Conservation (phyloP, 2,797 vertebrate species). For the Podarcis siculus region DNA sequence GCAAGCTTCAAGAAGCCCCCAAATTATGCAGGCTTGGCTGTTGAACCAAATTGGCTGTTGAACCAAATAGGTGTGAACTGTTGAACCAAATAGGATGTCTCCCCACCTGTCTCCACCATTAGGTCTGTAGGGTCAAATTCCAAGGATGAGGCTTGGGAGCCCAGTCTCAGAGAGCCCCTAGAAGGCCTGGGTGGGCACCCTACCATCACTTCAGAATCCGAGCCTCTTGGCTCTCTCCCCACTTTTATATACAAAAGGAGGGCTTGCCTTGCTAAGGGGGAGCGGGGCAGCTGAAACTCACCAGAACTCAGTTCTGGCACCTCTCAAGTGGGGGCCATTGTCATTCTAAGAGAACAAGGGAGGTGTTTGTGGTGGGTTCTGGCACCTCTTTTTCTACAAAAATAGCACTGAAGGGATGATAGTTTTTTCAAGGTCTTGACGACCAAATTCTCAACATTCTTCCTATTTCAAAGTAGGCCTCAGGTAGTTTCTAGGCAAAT, state of each 20-base stretch:
- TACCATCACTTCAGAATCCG: background rate
- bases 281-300: too few relatives aligned
- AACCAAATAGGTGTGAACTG: too few relatives aligned
- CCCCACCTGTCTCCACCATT: background rate
- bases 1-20: background rate
- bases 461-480: background rate
- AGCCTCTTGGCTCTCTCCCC: background rate
- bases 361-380: too few relatives aligned
- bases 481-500: background rate
- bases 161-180: background rate
- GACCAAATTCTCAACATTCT: background rate
- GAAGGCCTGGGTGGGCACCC: background rate
- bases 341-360: too few relatives aligned
- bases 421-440: background rate
- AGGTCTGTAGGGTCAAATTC: background rate
- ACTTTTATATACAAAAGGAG: background rate
- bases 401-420: too few relatives aligned
- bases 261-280: background rate
- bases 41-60: too few relatives aligned
- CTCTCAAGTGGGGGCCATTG: too few relatives aligned
- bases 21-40: background rate
- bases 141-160: background rate
- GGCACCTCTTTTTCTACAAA: too few relatives aligned
- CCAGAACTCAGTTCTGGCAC: too few relatives aligned
- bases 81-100: too few relatives aligned